Evolutionary conservation across 2,797 vertebrate species (phyloP).

Genomic region (Gouania willdenowi): DNA sequence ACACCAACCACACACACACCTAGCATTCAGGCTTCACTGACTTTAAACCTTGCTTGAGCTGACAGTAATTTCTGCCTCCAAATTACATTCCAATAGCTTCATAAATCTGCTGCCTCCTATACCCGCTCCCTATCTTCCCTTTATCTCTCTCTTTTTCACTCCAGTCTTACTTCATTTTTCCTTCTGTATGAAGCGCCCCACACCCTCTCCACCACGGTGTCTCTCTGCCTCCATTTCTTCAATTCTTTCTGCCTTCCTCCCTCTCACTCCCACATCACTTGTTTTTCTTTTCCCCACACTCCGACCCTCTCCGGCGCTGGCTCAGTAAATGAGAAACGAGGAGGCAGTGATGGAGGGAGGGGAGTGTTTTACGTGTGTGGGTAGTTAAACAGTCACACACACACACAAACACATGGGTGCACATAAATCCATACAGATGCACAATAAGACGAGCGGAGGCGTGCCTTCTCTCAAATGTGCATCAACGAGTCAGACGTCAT

Average conservation of each 20-base stretch:
- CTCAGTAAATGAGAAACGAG: conserved; percentile 82
- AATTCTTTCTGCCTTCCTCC: conserved; percentile 43
- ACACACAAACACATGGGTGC: conserved; percentile 21
- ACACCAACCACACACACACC: conserved; percentile 22
- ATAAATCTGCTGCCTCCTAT: conserved; percentile 79
- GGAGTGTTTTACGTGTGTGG: conserved; percentile 80
- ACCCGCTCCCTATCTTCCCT: conserved; percentile 54
- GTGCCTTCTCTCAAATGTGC: conserved; percentile 11
- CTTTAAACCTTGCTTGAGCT: conserved; percentile 78
- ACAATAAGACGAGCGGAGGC: conserved; percentile 1
- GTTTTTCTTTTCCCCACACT: conserved; percentile 66
- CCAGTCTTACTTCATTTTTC: conserved; percentile 53
- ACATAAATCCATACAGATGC: conserved; percentile 53
- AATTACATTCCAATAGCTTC: conserved; percentile 84
- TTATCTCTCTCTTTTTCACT: conserved; percentile 26
- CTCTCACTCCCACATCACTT: conserved; percentile 57
- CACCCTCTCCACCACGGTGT: conserved; percentile 5
- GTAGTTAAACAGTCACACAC: conserved; percentile 73
- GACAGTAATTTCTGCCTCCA: conserved; percentile 83
- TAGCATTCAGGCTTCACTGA: conserved; percentile 73
- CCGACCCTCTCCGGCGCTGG: conserved; percentile 52
- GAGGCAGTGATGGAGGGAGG: conserved; percentile 76
- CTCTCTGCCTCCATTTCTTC: conserved; percentile 35
- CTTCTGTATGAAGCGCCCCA: conserved; percentile 29
- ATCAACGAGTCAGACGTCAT: conserved; percentile 50